Evolutionary conservation across 1,140 invertebrate genomes (phyloP).

Genomic region (Neodiprion fabricii): DNA sequence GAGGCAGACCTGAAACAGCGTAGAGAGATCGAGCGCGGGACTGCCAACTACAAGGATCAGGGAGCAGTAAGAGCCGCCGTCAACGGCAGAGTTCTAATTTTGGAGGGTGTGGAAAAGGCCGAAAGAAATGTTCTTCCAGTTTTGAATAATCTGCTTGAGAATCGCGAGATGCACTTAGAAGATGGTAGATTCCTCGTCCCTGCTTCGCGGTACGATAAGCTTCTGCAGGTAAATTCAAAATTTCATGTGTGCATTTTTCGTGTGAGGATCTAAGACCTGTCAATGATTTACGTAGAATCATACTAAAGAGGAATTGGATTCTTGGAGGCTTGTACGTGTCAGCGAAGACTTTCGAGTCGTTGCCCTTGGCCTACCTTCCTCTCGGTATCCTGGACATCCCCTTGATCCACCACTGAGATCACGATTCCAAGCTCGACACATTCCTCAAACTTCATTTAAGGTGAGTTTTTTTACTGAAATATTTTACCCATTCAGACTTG

Average conservation of each 20-base stretch:
- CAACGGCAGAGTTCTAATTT: constrained; percentile 86
- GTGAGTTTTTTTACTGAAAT: constrained; percentile 54
- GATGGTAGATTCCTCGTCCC: constrained; percentile 94
- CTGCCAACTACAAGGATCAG: constrained; percentile 94
- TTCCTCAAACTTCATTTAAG: constrained; percentile 69
- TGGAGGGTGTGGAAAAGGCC: constrained; percentile 97
- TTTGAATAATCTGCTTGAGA: constrained; percentile 98
- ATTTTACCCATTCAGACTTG: background rate
- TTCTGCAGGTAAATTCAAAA: constrained; percentile 72
- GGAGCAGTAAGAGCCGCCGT: constrained; percentile 90
- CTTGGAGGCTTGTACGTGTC: constrained; percentile 87
- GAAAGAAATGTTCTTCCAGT: constrained; percentile 97
- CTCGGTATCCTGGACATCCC: constrained; percentile 88
- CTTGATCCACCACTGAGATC: constrained; percentile 95
- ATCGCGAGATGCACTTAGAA: constrained; percentile 97
- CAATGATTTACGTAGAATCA: constrained; percentile 68
- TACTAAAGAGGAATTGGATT: constrained; percentile 78
- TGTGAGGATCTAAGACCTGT: background rate
- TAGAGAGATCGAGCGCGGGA: constrained; percentile 87
- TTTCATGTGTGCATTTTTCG: constrained; percentile 19
- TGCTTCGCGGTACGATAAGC: constrained; percentile 87
- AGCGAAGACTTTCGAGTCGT: constrained; percentile 92
- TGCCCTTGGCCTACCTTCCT: constrained; percentile 87
- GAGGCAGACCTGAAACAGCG: constrained; percentile 97
- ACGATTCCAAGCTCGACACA: constrained; percentile 90